phyloP scores from a whole-genome alignment of 1,140 invertebrate genomes.

The Diorhabda elongata region DNA sequence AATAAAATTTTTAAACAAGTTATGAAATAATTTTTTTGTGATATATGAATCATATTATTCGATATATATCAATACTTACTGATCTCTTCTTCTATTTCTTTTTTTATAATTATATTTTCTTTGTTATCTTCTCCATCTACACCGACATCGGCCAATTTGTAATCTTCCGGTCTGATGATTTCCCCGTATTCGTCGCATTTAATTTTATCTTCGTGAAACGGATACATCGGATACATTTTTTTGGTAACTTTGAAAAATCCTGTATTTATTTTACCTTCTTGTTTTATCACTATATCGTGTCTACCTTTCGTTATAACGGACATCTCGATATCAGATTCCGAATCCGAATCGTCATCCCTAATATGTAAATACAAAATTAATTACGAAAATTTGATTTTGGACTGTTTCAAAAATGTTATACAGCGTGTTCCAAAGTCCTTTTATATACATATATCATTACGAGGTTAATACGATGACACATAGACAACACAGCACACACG shows the following conservation, averaged over 20 bases:
- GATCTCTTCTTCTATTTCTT: constrained; percentile 49
- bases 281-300: constrained; percentile 87
- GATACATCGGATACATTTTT: constrained; percentile 95
- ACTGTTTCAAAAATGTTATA: too few species aligned
- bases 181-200: constrained; percentile 95
- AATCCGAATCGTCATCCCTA: constrained; percentile 76
- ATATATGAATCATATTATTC: too few species aligned
- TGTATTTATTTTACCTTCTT: constrained; percentile 63
- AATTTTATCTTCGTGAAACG: constrained; percentile 88
- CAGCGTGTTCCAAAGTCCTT: too few species aligned
- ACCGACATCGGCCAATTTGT: constrained; percentile 67
- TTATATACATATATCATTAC: too few species aligned
- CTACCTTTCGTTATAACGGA: constrained; percentile 69
- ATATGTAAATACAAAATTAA: neutral
- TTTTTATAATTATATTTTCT: constrained; percentile 63
- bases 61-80: constrained; percentile 24
- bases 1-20: too few species aligned
- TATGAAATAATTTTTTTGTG: too few species aligned
- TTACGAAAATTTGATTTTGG: too few species aligned
- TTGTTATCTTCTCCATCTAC: constrained; percentile 65
- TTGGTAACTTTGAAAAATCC: constrained; percentile 91
- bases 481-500: too few species aligned
- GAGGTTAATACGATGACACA: too few species aligned
- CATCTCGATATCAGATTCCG: constrained; percentile 82
- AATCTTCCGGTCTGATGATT: constrained; percentile 85